phyloP scores from a whole-genome alignment of 2,113 vertebrate species.

The Ctenodactylus gundi region DNA sequence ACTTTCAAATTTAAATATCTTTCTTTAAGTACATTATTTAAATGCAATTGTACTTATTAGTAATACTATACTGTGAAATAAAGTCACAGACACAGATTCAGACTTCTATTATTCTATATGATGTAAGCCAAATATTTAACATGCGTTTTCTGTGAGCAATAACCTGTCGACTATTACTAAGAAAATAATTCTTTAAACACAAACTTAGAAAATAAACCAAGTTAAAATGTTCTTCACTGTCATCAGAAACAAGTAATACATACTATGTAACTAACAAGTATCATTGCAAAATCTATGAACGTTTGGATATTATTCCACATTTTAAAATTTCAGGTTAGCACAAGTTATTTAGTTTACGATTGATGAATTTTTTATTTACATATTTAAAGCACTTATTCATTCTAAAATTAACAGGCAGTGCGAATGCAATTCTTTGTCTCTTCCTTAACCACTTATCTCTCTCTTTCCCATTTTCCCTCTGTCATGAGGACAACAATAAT shows the following conservation, averaged over 20 bases:
- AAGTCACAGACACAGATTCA: neutral
- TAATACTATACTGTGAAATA: neutral
- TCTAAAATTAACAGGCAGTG: neutral
- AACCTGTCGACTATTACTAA: too few species aligned
- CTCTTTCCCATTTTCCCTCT: neutral
- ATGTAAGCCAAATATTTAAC: neutral
- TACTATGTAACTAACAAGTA: conserved; percentile 16
- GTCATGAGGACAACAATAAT: neutral
- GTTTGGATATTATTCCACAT: neutral
- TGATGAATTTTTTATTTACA: neutral
- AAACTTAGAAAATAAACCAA: neutral
- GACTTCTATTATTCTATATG: neutral
- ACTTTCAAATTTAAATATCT: neutral
- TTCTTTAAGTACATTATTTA: conserved; percentile 10
- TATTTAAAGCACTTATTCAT: conserved; percentile 11
- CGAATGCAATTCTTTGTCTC: neutral
- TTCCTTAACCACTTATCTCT: neutral
- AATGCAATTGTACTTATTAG: neutral
- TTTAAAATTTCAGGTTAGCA: neutral
- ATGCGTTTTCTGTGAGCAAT: neutral
- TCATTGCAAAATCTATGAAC: neutral
- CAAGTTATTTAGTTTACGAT: neutral
- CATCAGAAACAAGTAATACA: too few species aligned
- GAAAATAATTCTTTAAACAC: neutral
- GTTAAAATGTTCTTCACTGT: conserved; percentile 4